Conservation (phyloP, 2,888 invertebrate species). For the Pheosia gnoma region DNA sequence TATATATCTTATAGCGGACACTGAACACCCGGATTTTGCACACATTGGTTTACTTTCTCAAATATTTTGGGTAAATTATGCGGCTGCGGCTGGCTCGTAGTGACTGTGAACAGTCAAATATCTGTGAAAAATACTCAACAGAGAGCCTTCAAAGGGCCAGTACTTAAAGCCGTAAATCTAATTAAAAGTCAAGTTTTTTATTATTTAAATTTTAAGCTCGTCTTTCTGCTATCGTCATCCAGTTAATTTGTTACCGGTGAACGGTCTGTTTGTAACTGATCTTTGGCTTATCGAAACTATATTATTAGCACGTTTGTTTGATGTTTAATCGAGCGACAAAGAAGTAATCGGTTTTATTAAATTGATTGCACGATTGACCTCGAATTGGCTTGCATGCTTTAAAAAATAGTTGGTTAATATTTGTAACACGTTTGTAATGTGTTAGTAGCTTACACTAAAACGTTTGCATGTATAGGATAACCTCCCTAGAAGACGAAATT, state of each 20-base stretch:
- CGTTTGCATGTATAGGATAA: too few relatives aligned
- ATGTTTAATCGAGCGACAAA: not conserved
- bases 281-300: not conserved
- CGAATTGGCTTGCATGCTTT: not conserved
- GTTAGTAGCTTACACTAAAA: too few relatives aligned
- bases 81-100: too few relatives aligned
- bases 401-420: too few relatives aligned
- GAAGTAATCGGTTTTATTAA: not conserved
- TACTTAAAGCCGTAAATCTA: too few relatives aligned
- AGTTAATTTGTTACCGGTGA: not conserved
- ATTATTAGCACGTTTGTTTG: not conserved
- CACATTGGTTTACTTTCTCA: not conserved
- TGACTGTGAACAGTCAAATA: too few relatives aligned
- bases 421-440: too few relatives aligned
- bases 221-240: not conserved
- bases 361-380: not conserved
- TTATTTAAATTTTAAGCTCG: not conserved
- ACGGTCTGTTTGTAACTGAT: too few relatives aligned
- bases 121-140: too few relatives aligned
- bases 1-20: not conserved
- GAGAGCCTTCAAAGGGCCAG: too few relatives aligned
- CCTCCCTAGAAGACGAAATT: too few relatives aligned
- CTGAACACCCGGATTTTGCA: not conserved
- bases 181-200: too few relatives aligned
- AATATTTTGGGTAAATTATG: not conserved